Evolutionary conservation across 2,888 invertebrate genomes (phyloP).

Genomic region (Zhuqinia jingwanae): DNA sequence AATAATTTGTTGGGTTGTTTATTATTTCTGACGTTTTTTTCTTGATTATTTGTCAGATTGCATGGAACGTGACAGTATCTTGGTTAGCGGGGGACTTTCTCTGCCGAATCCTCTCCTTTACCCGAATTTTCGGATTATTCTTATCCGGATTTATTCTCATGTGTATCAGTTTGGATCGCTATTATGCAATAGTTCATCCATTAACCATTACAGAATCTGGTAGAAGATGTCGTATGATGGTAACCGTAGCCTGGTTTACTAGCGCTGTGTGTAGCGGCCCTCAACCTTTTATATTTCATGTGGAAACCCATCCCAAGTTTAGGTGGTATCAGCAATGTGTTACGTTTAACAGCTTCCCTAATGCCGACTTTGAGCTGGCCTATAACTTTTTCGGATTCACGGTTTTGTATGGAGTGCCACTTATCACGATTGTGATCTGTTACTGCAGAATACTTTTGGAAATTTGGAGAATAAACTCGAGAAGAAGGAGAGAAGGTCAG

Average conservation of each 20-base stretch:
- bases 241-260: constrained; percentile 89
- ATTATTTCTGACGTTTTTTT: too few relatives aligned
- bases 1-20: too few relatives aligned
- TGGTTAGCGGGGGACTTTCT: constrained; percentile 1
- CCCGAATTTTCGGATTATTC: constrained; percentile 92
- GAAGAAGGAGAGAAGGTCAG: constrained; percentile 80
- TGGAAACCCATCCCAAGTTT: constrained; percentile 90
- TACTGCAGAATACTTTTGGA: constrained; percentile 93
- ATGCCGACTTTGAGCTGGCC: constrained; percentile 87
- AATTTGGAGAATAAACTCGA: constrained; percentile 83
- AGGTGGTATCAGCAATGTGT: constrained; percentile 96
- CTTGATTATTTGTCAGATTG: too few relatives aligned
- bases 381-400: constrained; percentile 92
- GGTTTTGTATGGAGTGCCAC: constrained; percentile 92
- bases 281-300: constrained; percentile 93
- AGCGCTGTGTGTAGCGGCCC: constrained; percentile 91
- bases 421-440: constrained; percentile 92
- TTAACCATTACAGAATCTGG: constrained; percentile 86
- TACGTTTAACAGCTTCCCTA: constrained; percentile 90
- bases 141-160: constrained; percentile 93
- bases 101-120: constrained; percentile 82
- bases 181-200: constrained; percentile 92
- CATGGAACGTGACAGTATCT: too few relatives aligned
- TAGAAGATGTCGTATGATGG: constrained; percentile 88
- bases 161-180: constrained; percentile 94